A percentile compares a stretch with the other conserved stretches of the same genome.
These are phyloP conservation scores for Eupristina koningsbergeri DNA, from an alignment of 1,140 invertebrate genomes.

Conservation along the genomic window DNA sequence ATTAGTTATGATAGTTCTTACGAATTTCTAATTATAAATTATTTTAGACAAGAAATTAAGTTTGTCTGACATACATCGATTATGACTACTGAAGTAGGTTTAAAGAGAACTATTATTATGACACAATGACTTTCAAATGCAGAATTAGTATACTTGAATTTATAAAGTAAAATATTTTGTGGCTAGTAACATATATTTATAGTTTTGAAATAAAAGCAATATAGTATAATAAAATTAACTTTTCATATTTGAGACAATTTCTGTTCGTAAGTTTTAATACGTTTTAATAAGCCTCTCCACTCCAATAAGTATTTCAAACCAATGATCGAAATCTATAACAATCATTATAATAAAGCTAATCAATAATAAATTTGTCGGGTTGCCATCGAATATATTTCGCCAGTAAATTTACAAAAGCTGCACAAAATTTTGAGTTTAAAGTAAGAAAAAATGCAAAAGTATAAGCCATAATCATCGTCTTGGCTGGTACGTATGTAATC, in stretches of 20 bases:
- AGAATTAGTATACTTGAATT: too few species aligned
- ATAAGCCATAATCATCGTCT: constrained; percentile 2
- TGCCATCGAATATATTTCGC: neutral
- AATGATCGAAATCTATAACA: too few species aligned
- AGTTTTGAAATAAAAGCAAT: too few species aligned
- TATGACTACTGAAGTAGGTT: constrained; percentile 31
- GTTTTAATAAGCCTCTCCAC: too few species aligned
- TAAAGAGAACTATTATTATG: neutral
- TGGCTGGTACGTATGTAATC: constrained; percentile 58
- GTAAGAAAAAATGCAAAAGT: constrained; percentile 42
- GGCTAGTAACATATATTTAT: too few species aligned
- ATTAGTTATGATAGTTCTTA: constrained; percentile 21
- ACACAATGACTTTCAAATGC: neutral
- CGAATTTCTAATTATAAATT: neutral
- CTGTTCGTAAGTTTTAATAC: too few species aligned
- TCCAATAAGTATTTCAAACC: too few species aligned
- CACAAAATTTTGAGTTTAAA: neutral
- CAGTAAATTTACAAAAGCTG: constrained; percentile 17
- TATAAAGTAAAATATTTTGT: too few species aligned
- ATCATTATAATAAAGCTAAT: too few species aligned
- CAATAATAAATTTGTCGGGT: too few species aligned
- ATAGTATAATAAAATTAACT: too few species aligned
- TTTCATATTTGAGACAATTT: too few species aligned
- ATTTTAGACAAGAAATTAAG: neutral
- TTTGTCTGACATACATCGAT: constrained; percentile 26